phyloP scores from a whole-genome alignment of 2,113 vertebrate species.

The Apaloderma vittatum region DNA sequence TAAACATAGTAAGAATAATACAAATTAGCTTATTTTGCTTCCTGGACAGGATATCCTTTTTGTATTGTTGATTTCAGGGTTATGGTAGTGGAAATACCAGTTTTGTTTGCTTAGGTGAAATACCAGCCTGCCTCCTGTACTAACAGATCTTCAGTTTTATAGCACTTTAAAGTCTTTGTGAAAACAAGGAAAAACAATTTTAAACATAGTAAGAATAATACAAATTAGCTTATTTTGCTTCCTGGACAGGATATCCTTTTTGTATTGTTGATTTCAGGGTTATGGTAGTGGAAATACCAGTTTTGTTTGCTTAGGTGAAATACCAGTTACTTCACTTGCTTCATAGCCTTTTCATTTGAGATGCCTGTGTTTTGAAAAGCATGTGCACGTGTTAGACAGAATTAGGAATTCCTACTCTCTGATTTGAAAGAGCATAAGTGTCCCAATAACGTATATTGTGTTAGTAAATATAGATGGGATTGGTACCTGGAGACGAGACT shows the following conservation, averaged over 20 bases:
- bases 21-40: conserved; percentile 3
- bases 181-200: neutral
- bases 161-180: neutral
- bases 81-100: conserved; percentile 40
- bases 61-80: conserved; percentile 20
- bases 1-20: neutral
- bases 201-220: neutral
- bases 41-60: conserved; percentile 52
- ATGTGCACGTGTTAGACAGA: neutral
- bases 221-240: conserved; percentile 3
- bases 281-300: conserved; percentile 40
- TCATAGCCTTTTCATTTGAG: neutral
- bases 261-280: conserved; percentile 20
- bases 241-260: conserved; percentile 52
- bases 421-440: neutral
- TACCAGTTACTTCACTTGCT: neutral
- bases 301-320: conserved; percentile 38
- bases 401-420: neutral
- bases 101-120: conserved; percentile 38
- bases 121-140: neutral
- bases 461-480: neutral
- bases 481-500: neutral
- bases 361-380: neutral
- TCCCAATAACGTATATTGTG: neutral
- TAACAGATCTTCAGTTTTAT: neutral